These are phyloP conservation scores for Coremacera marginata DNA, from an alignment of 2,888 invertebrate species.

Conservation along the genomic window DNA sequence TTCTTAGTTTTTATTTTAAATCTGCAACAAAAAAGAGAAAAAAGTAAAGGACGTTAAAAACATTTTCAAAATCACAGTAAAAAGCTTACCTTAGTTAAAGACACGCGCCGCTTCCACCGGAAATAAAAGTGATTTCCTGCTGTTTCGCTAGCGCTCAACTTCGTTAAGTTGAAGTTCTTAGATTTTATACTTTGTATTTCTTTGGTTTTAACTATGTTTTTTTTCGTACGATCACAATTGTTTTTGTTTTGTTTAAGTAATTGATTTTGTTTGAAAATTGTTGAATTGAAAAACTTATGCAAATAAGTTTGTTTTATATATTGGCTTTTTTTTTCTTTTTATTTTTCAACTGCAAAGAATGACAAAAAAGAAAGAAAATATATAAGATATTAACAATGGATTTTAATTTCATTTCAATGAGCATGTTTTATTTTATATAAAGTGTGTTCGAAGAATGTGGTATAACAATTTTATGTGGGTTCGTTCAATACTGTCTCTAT, in stretches of 20 bases:
- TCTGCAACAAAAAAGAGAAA: conserved; percentile 25
- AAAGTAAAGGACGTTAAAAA: background rate
- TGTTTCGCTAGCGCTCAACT: conserved; percentile 15
- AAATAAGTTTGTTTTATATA: conserved; percentile 9
- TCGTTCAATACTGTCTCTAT: background rate
- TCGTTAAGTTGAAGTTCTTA: conserved; percentile 35
- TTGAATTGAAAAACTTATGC: background rate
- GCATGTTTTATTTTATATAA: background rate
- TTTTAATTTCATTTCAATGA: conserved; percentile 22
- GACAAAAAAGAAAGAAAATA: conserved; percentile 20
- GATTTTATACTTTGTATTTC: background rate
- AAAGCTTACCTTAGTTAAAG: conserved; percentile 23
- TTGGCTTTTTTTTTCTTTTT: background rate
- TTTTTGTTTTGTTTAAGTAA: conserved; percentile 23
- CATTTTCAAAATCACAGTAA: background rate
- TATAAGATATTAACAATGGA: background rate
- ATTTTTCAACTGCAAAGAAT: conserved; percentile 28
- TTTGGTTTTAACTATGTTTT: conserved; percentile 30
- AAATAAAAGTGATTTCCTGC: conserved; percentile 29
- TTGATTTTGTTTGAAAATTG: conserved; percentile 12
- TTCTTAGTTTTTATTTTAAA: background rate
- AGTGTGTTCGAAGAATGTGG: background rate
- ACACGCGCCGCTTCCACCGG: background rate
- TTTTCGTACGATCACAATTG: conserved; percentile 47
- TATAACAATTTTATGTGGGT: background rate